Percentiles rank a stretch among this genome's conserved stretches.
Conservation (phyloP, 2,797 vertebrate species). For the Xiphophorus birchmanni region DNA sequence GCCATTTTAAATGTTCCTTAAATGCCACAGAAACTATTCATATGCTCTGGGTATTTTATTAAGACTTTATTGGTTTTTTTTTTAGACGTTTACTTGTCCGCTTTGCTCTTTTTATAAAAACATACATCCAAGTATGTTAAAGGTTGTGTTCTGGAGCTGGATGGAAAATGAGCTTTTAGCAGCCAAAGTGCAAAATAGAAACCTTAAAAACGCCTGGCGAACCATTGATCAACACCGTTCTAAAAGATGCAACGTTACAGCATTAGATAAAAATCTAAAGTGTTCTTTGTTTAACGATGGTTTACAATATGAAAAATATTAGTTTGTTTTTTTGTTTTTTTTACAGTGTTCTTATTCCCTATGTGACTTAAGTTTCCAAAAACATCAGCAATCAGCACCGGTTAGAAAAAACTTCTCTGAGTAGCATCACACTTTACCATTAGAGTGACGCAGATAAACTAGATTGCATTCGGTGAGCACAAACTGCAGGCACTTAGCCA, state of each 20-base stretch:
- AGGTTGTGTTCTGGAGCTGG: not conserved
- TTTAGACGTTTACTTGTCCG: not conserved
- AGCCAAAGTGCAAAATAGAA: not conserved
- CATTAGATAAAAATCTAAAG: not conserved
- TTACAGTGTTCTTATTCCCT: not conserved
- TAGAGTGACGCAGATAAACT: not conserved
- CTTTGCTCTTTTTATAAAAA: not conserved
- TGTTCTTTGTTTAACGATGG: not conserved
- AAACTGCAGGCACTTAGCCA: not conserved
- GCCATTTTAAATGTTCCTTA: not conserved
- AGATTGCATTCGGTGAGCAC: slow-evolving; percentile 5
- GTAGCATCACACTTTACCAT: slow-evolving; percentile 3
- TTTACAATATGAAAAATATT: not conserved
- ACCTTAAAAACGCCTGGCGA: not conserved
- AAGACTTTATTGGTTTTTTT: not conserved
- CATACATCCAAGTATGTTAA: not conserved
- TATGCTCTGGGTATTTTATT: not conserved
- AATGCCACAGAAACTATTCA: not conserved
- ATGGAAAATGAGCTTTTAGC: not conserved
- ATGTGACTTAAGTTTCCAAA: not conserved
- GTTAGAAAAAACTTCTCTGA: not conserved
- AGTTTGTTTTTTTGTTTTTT: not conserved
- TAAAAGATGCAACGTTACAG: not conserved
- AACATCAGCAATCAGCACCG: not conserved
- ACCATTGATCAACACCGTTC: not conserved